Percentiles rank a stretch among this genome's conserved stretches.
phyloP scores from a whole-genome alignment of 2,113 vertebrate genomes.

The Brienomyrus brachyistius region DNA sequence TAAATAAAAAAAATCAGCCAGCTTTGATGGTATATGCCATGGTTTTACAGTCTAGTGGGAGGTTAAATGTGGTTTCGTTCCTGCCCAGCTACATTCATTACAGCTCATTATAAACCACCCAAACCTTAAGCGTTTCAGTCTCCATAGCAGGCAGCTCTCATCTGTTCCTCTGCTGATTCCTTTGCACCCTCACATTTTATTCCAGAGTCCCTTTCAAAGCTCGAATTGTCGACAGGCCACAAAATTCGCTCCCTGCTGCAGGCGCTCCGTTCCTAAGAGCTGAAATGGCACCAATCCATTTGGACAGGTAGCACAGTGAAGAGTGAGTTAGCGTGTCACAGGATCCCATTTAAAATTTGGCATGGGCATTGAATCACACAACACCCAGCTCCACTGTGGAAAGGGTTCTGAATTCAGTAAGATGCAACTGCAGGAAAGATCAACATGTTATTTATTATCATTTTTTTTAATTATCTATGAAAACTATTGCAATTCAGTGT shows the following conservation, averaged over 20 bases:
- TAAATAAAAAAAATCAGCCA: not conserved
- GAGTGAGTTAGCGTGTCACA: not conserved
- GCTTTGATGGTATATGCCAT: not conserved
- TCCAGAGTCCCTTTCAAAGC: conserved; percentile 18
- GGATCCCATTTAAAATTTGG: not conserved
- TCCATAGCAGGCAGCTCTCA: not conserved
- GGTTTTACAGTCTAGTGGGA: not conserved
- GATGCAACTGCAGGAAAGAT: not conserved
- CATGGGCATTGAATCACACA: not conserved
- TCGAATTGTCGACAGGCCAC: not conserved
- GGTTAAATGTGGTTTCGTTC: conserved; percentile 5
- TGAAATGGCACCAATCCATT: conserved; percentile 2
- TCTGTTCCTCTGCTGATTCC: conserved; percentile 1
- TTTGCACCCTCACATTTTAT: conserved; percentile 23
- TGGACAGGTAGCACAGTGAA: conserved; percentile 4
- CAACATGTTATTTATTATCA: not conserved
- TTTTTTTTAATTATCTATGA: not conserved
- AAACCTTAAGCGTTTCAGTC: not conserved
- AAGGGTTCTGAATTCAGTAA: not conserved
- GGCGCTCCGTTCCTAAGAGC: not conserved
- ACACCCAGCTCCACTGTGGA: not conserved
- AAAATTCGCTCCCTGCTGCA: not conserved
- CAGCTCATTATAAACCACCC: not conserved
- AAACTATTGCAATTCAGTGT: not conserved
- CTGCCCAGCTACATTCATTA: not conserved